Percentiles rank a stretch among this genome's conserved stretches.
These are phyloP conservation scores for Helicoverpa zea DNA, from an alignment of 1,140 invertebrate genomes.

Conservation along the genomic window DNA sequence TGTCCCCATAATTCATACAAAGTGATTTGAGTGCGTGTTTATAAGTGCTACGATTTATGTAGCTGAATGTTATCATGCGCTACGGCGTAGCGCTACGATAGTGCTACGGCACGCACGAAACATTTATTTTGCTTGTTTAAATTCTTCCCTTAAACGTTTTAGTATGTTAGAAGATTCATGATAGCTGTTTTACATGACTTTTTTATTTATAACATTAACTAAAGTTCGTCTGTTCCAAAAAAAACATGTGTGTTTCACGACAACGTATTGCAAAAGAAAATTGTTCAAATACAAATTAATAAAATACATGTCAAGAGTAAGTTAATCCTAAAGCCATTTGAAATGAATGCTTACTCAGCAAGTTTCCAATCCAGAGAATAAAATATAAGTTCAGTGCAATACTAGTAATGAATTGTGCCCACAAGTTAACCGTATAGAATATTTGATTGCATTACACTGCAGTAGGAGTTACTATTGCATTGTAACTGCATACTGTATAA, in stretches of 20 bases:
- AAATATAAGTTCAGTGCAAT: conserved; percentile 4
- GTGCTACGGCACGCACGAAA: conserved; percentile 37
- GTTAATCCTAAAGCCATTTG: background rate
- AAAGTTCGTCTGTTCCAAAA: background rate
- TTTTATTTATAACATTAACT: background rate
- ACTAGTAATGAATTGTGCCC: conserved; percentile 26
- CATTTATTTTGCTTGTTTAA: conserved; percentile 28
- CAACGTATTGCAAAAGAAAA: too few species aligned
- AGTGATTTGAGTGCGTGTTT: conserved; percentile 42
- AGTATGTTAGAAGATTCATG: conserved; percentile 20
- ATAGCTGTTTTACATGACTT: background rate
- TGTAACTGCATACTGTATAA: background rate
- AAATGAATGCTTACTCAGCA: background rate
- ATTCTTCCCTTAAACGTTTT: conserved; percentile 25
- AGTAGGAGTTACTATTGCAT: conserved; percentile 13
- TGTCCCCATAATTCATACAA: conserved; percentile 21
- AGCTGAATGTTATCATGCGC: conserved; percentile 31
- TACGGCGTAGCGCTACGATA: conserved; percentile 46
- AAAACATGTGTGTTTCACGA: background rate
- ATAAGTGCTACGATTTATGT: conserved; percentile 42
- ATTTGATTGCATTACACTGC: conserved; percentile 32
- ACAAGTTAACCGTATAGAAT: conserved; percentile 5
- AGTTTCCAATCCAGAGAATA: background rate
- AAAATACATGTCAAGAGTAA: background rate
- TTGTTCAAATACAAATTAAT: too few species aligned